Evolutionary conservation across 1,140 invertebrate genomes (phyloP).

Genomic region (Idris sp.): DNA sequence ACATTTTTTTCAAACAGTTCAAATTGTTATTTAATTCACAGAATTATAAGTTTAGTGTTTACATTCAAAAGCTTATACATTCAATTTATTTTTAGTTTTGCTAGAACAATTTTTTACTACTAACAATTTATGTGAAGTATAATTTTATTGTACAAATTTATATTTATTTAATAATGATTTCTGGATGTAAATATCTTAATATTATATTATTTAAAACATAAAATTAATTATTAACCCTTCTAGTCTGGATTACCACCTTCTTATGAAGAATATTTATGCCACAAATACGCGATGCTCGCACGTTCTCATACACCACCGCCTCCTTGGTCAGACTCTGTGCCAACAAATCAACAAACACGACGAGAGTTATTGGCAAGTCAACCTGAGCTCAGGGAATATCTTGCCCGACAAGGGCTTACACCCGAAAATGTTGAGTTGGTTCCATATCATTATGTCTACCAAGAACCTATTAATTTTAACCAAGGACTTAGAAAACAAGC

Average conservation of each 20-base stretch:
- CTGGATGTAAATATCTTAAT: no score
- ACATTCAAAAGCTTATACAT: no score
- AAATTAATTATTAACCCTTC: slow-evolving; percentile 21
- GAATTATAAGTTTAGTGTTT: no score
- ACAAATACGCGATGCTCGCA: slow-evolving; percentile 71
- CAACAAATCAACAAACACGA: slow-evolving; percentile 62
- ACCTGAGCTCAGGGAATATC: slow-evolving; percentile 70
- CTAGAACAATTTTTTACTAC: no score
- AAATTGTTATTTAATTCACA: no score
- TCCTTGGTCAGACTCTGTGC: slow-evolving; percentile 73
- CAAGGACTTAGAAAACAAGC: slow-evolving; percentile 69
- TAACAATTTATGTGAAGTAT: no score
- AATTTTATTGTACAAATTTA: no score
- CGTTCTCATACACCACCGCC: slow-evolving; percentile 76
- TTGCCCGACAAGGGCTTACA: slow-evolving; percentile 64
- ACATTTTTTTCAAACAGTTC: no score
- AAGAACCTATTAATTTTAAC: slow-evolving; percentile 52
- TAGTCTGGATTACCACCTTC: slow-evolving; percentile 74
- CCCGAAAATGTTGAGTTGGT: slow-evolving; percentile 65
- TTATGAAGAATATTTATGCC: slow-evolving; percentile 74
- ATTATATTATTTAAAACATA: no score
- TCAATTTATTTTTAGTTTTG: no score
- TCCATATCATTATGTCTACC: slow-evolving; percentile 58
- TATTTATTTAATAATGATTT: no score
- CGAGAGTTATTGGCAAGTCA: slow-evolving; percentile 68